These are phyloP conservation scores for Synanthedon vespiformis DNA, from an alignment of 2,888 invertebrate species.

Conservation along the genomic window DNA sequence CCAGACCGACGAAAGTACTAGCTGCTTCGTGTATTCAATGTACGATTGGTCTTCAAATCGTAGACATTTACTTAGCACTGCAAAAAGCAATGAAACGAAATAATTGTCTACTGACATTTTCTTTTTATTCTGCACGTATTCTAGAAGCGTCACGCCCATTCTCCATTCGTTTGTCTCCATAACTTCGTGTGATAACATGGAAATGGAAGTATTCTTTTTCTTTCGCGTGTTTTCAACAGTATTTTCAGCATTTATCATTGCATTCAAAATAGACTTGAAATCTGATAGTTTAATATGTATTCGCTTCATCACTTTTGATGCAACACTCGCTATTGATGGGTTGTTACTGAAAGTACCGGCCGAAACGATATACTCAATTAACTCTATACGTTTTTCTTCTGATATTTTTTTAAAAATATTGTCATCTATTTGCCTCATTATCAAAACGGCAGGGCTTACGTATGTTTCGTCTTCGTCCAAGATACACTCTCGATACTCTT, in stretches of 20 bases:
- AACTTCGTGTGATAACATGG: constrained; percentile 70
- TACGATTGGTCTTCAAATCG: constrained; percentile 84
- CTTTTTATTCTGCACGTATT: constrained; percentile 87
- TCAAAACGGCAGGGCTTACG: constrained; percentile 53
- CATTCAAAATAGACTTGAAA: constrained; percentile 68
- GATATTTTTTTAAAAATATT: constrained; percentile 65
- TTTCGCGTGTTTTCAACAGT: constrained; percentile 40
- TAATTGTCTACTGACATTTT: constrained; percentile 76
- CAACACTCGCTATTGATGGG: constrained; percentile 70
- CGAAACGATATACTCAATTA: constrained; percentile 66
- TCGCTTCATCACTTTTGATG: constrained; percentile 74
- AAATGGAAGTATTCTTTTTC: constrained; percentile 45
- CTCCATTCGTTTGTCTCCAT: constrained; percentile 80
- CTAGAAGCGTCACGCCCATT: constrained; percentile 82
- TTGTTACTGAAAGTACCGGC: constrained; percentile 71
- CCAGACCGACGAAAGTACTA: constrained; percentile 82
- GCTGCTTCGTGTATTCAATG: constrained; percentile 90
- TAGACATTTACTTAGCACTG: constrained; percentile 81
- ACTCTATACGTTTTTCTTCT: constrained; percentile 42
- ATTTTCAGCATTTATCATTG: constrained; percentile 69
- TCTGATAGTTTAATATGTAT: constrained; percentile 74
- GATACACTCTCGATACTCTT: constrained; percentile 59
- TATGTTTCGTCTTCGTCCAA: constrained; percentile 39
- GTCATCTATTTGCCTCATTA: constrained; percentile 70
- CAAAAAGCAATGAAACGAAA: constrained; percentile 82